phyloP scores from a whole-genome alignment of 2,888 invertebrate species.

The Entomobrya multifasciata region DNA sequence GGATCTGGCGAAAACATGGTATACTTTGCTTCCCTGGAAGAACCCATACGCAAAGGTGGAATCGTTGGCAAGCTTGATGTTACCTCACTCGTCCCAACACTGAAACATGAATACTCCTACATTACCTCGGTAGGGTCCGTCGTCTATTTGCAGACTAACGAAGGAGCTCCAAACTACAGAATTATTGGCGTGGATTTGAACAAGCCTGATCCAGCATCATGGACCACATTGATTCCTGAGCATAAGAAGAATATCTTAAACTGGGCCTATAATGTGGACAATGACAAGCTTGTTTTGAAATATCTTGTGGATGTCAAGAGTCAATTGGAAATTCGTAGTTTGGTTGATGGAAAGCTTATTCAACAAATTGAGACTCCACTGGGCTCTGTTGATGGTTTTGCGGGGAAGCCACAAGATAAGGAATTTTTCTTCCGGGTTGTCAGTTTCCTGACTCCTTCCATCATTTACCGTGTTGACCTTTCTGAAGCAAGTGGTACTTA shows the following conservation, averaged over 20 bases:
- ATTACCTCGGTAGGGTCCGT: slow-evolving; percentile 92
- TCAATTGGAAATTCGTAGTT: slow-evolving; percentile 89
- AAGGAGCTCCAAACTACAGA: slow-evolving; percentile 94
- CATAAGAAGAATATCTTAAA: slow-evolving; percentile 92
- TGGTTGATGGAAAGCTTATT: slow-evolving; percentile 87
- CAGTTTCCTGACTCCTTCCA: slow-evolving; percentile 94
- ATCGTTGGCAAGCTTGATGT: slow-evolving; percentile 83
- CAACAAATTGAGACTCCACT: slow-evolving; percentile 90
- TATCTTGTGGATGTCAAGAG: slow-evolving; percentile 98
- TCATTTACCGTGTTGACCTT: slow-evolving; percentile 93
- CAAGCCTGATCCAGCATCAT: slow-evolving; percentile 87
- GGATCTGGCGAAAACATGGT: slow-evolving; percentile 92
- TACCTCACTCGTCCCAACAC: slow-evolving; percentile 90
- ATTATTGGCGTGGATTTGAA: slow-evolving; percentile 91
- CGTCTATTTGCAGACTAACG: slow-evolving; percentile 90
- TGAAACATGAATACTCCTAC: slow-evolving; percentile 97
- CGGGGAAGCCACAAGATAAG: slow-evolving; percentile 90
- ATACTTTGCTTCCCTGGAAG: slow-evolving; percentile 89
- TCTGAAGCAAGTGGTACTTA: slow-evolving; percentile 80
- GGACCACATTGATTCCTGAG: slow-evolving; percentile 92
- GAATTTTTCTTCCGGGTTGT: slow-evolving; percentile 97
- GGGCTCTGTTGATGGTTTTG: slow-evolving; percentile 91
- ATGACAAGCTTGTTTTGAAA: slow-evolving; percentile 90
- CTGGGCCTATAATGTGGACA: slow-evolving; percentile 89
- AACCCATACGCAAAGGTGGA: slow-evolving; percentile 81